Base-by-base conservation (phyloP, 2,888 invertebrate species). In the Drosophila setosimentum region DNA sequence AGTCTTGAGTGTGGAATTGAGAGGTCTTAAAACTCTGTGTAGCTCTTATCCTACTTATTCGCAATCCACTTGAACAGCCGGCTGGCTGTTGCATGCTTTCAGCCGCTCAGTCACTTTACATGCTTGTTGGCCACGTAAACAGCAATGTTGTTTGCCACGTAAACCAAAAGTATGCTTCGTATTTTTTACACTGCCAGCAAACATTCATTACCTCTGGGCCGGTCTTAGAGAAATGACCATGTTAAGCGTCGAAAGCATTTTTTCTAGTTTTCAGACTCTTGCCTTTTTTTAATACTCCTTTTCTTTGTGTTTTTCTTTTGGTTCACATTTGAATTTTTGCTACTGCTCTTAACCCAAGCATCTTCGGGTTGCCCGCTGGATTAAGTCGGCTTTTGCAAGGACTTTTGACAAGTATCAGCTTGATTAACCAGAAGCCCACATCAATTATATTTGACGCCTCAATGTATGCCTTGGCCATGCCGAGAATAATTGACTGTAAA, bases 81-180 rank as follows among this genome's bases (percentile, higher is more conserved):
- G 13, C 33, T 37, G 35, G 16, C 40, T 37, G 32, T 40, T 53
- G 35, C 42, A 48, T 45, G 59, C 63, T 59, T 61, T 37, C 55
- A 27, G 55, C n/a, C 18, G 24, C 21, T 24, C 24, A 51, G 65
- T 62, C 61, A 73, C 59, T 85, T 82, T 79, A 85, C 82, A 82
- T 82, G 73, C 61, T 74, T 78, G 51, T 76, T 68, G 75, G 59
- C 70, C 83, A 83, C 81, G 81, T 78, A 85, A 83, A 85, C 83
- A 87, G 51, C 75, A 83, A 75, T 85, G 72, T 75, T 73, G 55
- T 60, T 42, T 54, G 57, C 74, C 83, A 60, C 68, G 70, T 69
- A 61, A 68, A 77, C 59, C 53, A 69, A 75, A 83, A 80, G 81
- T 81, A 73, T 76, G 75, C 81, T 68, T 71, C 77, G 80, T 72